Evolutionary conservation across 2,888 invertebrate genomes (phyloP), one percentile per base, ranked within the genome.

Genomic region (Actias luna): DNA sequence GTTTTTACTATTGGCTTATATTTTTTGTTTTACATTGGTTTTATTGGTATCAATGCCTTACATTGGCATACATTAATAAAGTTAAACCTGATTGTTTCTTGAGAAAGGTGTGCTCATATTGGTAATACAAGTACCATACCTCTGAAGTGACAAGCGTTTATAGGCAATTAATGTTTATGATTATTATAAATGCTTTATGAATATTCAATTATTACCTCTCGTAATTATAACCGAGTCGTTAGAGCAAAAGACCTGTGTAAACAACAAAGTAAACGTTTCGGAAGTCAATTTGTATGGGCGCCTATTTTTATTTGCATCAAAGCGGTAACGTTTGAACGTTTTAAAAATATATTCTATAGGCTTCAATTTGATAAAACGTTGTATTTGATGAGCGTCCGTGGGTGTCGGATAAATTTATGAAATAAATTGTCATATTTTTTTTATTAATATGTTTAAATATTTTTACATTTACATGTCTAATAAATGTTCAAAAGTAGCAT

Each of bases 331-430:
- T 62, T 66, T 63, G 67, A 57, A 50, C 60, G 27, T 62, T 68
- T 69, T 66, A 70, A 74, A 66, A 67, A 59, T 12, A 64, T 65
- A 67, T 68, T 65, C 63, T 60, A 65, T 64, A 35, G 57, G 64
- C 58, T 67, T 65, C 59, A 42, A 52, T 36, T 57, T 63, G 63
- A 58, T 64, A 62, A 62, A 64, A 63, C 60, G 57, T 36, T 50
- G 50, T 61, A 52, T 62, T 63, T 65, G 61, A 61, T 63, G 64
- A 65, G 63, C 64, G 33, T 31, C 59, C 61, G 31, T 16, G 39
- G 58, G 64, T 61, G 61, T 58, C 58, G 29, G 29, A 55, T 55
- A n/a, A 55, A 55, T 55, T 55, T n/a, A 16, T 55, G 27, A n/a
- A 55, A 55, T 29, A 55, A 55, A 55, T 25, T 46, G 46, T 25